These are phyloP conservation scores for Lipophrys pholis DNA, from an alignment of 2,113 vertebrate genomes.

Conservation along the genomic window DNA sequence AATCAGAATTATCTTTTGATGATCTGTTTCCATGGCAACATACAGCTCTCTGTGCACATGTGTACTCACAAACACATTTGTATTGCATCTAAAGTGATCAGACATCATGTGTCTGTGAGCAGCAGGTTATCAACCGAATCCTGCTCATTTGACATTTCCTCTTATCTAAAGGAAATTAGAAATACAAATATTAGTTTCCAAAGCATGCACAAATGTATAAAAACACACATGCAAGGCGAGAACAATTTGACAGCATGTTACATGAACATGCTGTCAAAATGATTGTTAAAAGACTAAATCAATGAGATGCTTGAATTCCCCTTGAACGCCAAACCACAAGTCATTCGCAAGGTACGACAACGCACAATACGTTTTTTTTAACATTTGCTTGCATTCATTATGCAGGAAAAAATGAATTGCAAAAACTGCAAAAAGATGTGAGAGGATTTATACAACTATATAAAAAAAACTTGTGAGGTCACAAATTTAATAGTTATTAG, in stretches of 20 bases:
- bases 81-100: not conserved
- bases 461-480: not conserved
- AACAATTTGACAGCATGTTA: too few species aligned
- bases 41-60: not conserved
- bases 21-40: slow-evolving; percentile 58
- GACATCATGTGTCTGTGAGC: not conserved
- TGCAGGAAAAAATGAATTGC: too few species aligned
- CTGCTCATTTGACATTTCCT: not conserved
- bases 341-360: not conserved
- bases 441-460: not conserved
- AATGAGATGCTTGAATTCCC: slow-evolving; percentile 22
- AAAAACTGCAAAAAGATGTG: not conserved
- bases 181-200: too few species aligned
- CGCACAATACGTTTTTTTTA: too few species aligned
- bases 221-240: too few species aligned
- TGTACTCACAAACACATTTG: slow-evolving; percentile 23
- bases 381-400: too few species aligned
- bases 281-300: slow-evolving; percentile 11
- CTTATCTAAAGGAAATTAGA: too few species aligned
- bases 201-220: too few species aligned
- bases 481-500: slow-evolving; percentile 8
- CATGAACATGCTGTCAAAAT: slow-evolving; percentile 2
- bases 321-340: slow-evolving; percentile 1
- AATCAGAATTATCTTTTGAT: slow-evolving; percentile 20
- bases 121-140: not conserved